phyloP scores from a whole-genome alignment of 2,888 invertebrate genomes.

The Stegophylla sp. region DNA sequence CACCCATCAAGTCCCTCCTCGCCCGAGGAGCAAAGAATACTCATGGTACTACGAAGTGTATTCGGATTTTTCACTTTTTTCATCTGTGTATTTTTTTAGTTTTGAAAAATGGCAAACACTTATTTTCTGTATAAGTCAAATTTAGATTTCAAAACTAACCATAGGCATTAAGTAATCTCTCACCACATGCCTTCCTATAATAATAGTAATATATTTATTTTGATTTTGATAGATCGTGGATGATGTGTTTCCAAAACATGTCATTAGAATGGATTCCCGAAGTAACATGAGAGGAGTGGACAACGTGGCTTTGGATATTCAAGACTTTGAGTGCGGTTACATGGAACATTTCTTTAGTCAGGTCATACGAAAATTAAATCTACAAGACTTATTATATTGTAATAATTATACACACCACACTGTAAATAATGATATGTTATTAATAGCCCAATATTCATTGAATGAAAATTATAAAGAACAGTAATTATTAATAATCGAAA shows the following conservation, averaged over 20 bases:
- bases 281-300: slow-evolving; percentile 59
- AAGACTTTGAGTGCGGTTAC: slow-evolving; percentile 62
- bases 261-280: slow-evolving; percentile 42
- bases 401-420: neutral
- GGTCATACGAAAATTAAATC: slow-evolving; percentile 56
- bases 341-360: slow-evolving; percentile 63
- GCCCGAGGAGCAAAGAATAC: too few relatives aligned
- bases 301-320: slow-evolving; percentile 62
- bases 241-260: slow-evolving; percentile 49
- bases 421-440: neutral
- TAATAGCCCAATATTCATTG: neutral
- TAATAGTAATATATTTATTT: neutral
- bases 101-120: too few relatives aligned
- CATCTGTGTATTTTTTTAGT: too few relatives aligned
- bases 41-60: too few relatives aligned
- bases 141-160: too few relatives aligned
- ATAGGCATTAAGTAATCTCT: too few relatives aligned
- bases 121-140: too few relatives aligned
- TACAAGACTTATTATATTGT: neutral
- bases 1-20: too few relatives aligned
- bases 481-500: slow-evolving; percentile 17
- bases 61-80: too few relatives aligned
- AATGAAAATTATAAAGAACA: neutral
- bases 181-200: too few relatives aligned
- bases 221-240: slow-evolving; percentile 26